These are phyloP conservation scores for Leistus spinibarbis DNA, from an alignment of 2,888 invertebrate species.

Conservation along the genomic window DNA sequence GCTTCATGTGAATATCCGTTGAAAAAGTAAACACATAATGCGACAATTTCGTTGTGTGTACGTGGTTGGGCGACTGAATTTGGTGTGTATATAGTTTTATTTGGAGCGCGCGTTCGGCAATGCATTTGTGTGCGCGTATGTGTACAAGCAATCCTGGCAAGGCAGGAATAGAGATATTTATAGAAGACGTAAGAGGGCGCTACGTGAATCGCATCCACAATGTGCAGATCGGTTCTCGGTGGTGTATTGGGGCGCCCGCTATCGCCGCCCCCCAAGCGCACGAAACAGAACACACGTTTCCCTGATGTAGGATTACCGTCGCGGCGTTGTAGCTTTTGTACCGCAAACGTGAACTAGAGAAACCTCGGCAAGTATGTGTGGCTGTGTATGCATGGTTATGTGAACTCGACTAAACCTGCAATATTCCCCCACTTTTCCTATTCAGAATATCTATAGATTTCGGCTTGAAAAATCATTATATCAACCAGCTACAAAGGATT, in stretches of 20 bases:
- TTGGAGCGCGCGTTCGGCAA: not conserved
- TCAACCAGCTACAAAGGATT: not conserved
- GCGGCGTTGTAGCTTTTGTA: not conserved
- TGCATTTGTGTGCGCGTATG: not conserved
- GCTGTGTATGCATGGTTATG: not conserved
- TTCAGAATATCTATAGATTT: not conserved
- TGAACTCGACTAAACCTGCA: not conserved
- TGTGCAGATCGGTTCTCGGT: conserved; percentile 4
- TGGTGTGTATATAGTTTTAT: not conserved
- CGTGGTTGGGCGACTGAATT: conserved; percentile 15
- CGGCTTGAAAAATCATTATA: not conserved
- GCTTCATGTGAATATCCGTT: conserved; percentile 28
- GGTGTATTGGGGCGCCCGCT: not conserved
- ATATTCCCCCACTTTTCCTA: not conserved
- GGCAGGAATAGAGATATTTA: not conserved
- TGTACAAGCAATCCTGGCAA: not conserved
- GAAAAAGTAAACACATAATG: conserved; percentile 33
- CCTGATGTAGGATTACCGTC: conserved; percentile 5
- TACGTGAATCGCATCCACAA: conserved; percentile 4
- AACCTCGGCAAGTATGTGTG: not conserved
- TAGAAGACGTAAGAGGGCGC: not conserved
- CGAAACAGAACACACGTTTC: conserved; percentile 8
- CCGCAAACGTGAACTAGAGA: not conserved
- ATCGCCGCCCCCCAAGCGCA: not conserved
- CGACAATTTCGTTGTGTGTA: conserved; percentile 26